Evolutionary conservation across 2,113 vertebrate genomes (phyloP), one percentile per base, ranked within the genome.

Genomic region (Podarcis muralis): DNA sequence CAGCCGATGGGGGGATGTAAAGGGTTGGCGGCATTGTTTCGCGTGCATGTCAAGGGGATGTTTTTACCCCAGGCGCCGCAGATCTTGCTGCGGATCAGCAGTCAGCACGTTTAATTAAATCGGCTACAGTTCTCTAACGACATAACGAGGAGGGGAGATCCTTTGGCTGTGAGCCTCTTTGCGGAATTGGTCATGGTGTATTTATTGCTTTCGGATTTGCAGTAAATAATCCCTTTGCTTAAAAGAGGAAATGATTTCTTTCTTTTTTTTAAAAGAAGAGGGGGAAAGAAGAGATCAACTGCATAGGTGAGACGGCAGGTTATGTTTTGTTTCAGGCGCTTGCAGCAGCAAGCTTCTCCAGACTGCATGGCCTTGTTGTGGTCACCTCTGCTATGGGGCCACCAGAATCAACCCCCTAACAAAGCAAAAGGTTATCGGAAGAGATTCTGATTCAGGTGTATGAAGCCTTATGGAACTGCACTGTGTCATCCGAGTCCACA

Each of bases 191-290:
- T 93, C 87, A 86, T 20, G 88, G 86, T 69, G 66, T 62, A 37
- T 57, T 85, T 78, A 86, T 81, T 83, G 71, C 27, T 74, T 43
- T 6, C n/a, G 90, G 74, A 82, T 78, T 88, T 69, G 82, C 68
- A 37, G n/a, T 86, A 32, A 22, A 66, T 83, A 92, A 94, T 88
- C 84, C 72, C 35, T 86, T 68, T 48, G 35, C 81, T 83, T 86
- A 27, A 69, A 85, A 86, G 62, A 59, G 83, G 66, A 22, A 75
- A 81, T 75, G 53, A 23, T 74, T 75, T 75, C 78, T 87, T 91
- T 57, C 15, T 35, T 35, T 74, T n/a, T 30, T 62, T 53, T n/a
- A 72, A 6, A 6, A 13, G 32, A 4, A 5, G 12, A 3, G 6
- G 37, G 1, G 16, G 20, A 74, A 72, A 23, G 8, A 5, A 57